Evolutionary conservation across 2,888 invertebrate species (phyloP).

Genomic region (Abrostola triplasia): DNA sequence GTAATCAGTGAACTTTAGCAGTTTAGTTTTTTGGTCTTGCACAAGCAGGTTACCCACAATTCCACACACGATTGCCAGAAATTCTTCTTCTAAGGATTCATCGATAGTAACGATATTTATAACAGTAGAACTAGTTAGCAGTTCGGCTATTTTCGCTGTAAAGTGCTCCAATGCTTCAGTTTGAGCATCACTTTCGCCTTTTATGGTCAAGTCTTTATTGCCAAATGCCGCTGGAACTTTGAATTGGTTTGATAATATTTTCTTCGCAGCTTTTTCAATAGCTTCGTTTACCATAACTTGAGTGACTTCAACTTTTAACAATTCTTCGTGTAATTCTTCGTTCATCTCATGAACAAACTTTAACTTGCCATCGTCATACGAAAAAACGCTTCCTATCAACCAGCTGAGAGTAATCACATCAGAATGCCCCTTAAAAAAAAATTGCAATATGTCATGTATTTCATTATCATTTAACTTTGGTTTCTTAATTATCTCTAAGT

Average conservation of each 20-base stretch:
- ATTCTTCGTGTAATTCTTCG: constrained; percentile 5
- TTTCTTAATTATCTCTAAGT: neutral
- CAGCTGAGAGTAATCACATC: neutral
- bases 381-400: neutral
- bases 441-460: neutral
- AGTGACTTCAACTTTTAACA: constrained; percentile 15
- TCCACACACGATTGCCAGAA: neutral
- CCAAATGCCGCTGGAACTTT: constrained; percentile 7
- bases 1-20: constrained; percentile 29
- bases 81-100: neutral
- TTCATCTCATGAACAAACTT: constrained; percentile 7
- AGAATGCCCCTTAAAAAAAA: neutral
- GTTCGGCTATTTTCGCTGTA: neutral
- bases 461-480: neutral
- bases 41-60: neutral
- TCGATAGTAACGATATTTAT: neutral
- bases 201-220: neutral
- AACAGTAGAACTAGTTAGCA: neutral
- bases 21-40: constrained; percentile 8
- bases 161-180: neutral
- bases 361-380: constrained; percentile 10
- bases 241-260: constrained; percentile 14
- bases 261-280: constrained; percentile 1
- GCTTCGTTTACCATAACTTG: constrained; percentile 6
- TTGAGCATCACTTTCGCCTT: neutral